Percentiles rank a stretch among this genome's conserved stretches.
These are phyloP conservation scores for Sebastes taczanowskii DNA, from an alignment of 2,797 vertebrate species.

Conservation along the genomic window DNA sequence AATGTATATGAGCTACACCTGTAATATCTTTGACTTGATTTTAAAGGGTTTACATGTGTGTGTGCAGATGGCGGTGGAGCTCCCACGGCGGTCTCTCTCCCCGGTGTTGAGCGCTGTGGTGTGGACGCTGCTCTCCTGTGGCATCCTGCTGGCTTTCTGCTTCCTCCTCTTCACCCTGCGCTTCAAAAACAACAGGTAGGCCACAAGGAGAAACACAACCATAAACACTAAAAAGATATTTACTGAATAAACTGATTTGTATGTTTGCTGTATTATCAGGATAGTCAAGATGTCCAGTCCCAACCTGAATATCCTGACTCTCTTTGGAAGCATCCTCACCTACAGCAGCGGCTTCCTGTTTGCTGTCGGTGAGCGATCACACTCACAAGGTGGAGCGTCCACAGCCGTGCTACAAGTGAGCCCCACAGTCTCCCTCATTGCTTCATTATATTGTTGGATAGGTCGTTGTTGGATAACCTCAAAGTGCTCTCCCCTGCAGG, in stretches of 20 bases:
- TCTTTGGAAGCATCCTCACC: constrained; percentile 91
- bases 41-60: constrained; percentile 33
- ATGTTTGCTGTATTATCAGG: constrained; percentile 73
- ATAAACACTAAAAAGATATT: neutral
- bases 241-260: neutral
- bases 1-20: neutral
- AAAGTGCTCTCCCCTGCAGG: constrained; percentile 69
- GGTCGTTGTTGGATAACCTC: neutral
- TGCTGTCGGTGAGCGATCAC: constrained; percentile 82
- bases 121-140: constrained; percentile 91
- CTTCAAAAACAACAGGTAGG: constrained; percentile 95
- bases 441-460: neutral
- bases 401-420: constrained; percentile 88
- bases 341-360: constrained; percentile 94
- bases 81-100: constrained; percentile 75
- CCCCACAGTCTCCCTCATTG: neutral
- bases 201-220: neutral
- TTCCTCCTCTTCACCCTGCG: constrained; percentile 93
- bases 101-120: constrained; percentile 85
- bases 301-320: constrained; percentile 93
- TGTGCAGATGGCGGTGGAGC: constrained; percentile 70
- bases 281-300: constrained; percentile 99
- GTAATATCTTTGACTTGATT: neutral
- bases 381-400: constrained; percentile 65
- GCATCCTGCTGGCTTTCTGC: constrained; percentile 88